phyloP scores from a whole-genome alignment of 2,113 vertebrate species.

The Gobio gobio region DNA sequence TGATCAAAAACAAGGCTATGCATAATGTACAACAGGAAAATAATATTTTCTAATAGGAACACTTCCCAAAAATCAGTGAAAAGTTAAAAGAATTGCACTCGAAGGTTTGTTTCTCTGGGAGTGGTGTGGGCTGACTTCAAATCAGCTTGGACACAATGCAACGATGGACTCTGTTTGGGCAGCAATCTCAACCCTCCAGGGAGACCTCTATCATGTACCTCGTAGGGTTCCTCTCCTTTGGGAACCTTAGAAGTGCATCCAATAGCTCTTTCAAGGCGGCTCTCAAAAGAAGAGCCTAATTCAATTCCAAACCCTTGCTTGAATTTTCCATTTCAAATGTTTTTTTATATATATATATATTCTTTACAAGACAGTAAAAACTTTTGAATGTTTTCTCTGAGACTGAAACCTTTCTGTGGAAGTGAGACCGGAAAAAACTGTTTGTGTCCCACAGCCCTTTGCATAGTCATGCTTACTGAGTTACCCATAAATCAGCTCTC shows the following conservation, averaged over 20 bases:
- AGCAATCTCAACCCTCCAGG: conserved; percentile 45
- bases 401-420: background rate
- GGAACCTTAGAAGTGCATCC: conserved; percentile 59
- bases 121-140: conserved; percentile 24
- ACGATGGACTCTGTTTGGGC: conserved; percentile 35
- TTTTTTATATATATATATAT: conserved; percentile 28
- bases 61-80: conserved; percentile 32
- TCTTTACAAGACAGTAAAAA: background rate
- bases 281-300: conserved; percentile 53
- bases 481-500: conserved; percentile 38
- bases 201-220: conserved; percentile 39
- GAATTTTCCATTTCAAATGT: conserved; percentile 65
- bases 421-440: background rate
- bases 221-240: conserved; percentile 39
- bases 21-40: background rate
- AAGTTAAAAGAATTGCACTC: conserved; percentile 24
- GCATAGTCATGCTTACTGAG: conserved; percentile 32
- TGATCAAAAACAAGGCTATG: too few species aligned
- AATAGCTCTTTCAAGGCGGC: conserved; percentile 57
- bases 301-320: conserved; percentile 58
- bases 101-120: conserved; percentile 4
- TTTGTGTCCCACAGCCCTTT: background rate
- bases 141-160: conserved; percentile 37
- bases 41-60: conserved; percentile 10
- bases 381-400: conserved; percentile 4